phyloP scores from a whole-genome alignment of 2,888 invertebrate species.

The Bombyx huttoni region DNA sequence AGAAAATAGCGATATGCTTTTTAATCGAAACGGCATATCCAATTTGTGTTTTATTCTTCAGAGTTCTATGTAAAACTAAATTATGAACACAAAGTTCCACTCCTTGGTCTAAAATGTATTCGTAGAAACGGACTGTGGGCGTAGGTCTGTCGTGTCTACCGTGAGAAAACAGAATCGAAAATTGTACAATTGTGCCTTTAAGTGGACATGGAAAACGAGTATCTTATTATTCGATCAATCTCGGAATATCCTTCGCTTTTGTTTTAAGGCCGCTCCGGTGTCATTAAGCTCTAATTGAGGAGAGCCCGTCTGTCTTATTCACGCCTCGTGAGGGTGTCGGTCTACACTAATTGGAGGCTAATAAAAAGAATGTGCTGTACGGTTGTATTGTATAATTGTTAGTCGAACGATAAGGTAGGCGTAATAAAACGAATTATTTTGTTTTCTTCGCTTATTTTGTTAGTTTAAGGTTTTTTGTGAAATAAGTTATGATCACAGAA shows the following conservation, averaged over 20 bases:
- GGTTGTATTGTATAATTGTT: not conserved
- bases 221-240: constrained; percentile 26
- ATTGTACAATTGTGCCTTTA: constrained; percentile 37
- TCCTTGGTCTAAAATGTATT: constrained; percentile 52
- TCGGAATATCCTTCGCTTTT: constrained; percentile 25
- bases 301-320: constrained; percentile 19
- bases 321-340: constrained; percentile 4
- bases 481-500: constrained; percentile 12
- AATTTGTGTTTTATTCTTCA: not conserved
- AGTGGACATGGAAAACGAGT: constrained; percentile 28
- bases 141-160: constrained; percentile 37
- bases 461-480: constrained; percentile 10
- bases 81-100: constrained; percentile 50
- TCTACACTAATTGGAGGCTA: not conserved
- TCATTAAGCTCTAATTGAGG: constrained; percentile 26
- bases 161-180: constrained; percentile 58
- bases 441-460: not conserved
- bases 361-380: not conserved
- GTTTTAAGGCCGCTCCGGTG: constrained; percentile 15
- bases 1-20: no score
- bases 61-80: constrained; percentile 21
- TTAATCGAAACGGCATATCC: not conserved
- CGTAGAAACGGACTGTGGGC: constrained; percentile 47
- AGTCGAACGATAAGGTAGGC: not conserved
- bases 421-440: not conserved